These are phyloP conservation scores for Sesia apiformis DNA, from an alignment of 2,888 invertebrate species.

Conservation along the genomic window DNA sequence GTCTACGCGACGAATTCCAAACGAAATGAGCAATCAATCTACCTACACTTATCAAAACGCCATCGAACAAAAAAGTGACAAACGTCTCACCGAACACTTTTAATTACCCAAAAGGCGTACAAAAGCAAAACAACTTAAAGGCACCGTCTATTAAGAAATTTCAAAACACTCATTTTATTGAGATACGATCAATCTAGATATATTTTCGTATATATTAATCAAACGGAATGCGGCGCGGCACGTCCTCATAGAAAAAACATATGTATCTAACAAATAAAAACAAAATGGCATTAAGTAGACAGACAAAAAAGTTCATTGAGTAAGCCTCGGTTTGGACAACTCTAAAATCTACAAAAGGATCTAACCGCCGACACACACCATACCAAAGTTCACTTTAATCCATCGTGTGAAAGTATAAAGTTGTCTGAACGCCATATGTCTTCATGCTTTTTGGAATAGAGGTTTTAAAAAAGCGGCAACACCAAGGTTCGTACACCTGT, in stretches of 20 bases:
- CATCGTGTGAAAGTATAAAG: background rate
- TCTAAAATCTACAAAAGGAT: slow-evolving; percentile 5
- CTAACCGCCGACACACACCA: slow-evolving; percentile 1
- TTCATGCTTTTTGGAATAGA: slow-evolving; percentile 5
- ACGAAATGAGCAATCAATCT: background rate
- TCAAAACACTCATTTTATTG: slow-evolving; percentile 59
- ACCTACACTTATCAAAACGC: background rate
- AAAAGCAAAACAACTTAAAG: slow-evolving; percentile 32
- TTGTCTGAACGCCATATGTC: background rate
- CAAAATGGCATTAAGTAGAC: slow-evolving; percentile 67
- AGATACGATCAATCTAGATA: slow-evolving; percentile 47
- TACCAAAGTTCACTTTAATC: slow-evolving; percentile 12
- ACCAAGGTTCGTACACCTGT: slow-evolving; percentile 52
- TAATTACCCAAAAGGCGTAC: slow-evolving; percentile 35
- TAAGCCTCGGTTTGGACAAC: slow-evolving; percentile 37
- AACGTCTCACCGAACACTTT: slow-evolving; percentile 26
- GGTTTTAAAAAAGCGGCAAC: slow-evolving; percentile 16
- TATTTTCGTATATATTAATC: slow-evolving; percentile 34
- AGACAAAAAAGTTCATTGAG: slow-evolving; percentile 56
- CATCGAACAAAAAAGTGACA: slow-evolving; percentile 3
- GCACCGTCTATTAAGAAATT: slow-evolving; percentile 53
- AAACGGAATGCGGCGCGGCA: slow-evolving; percentile 55
- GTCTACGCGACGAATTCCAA: background rate
- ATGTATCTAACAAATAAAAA: slow-evolving; percentile 60
- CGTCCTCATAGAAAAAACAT: slow-evolving; percentile 43